Conservation (phyloP, 2,797 vertebrate species). For the Propithecus perrieri region DNA sequence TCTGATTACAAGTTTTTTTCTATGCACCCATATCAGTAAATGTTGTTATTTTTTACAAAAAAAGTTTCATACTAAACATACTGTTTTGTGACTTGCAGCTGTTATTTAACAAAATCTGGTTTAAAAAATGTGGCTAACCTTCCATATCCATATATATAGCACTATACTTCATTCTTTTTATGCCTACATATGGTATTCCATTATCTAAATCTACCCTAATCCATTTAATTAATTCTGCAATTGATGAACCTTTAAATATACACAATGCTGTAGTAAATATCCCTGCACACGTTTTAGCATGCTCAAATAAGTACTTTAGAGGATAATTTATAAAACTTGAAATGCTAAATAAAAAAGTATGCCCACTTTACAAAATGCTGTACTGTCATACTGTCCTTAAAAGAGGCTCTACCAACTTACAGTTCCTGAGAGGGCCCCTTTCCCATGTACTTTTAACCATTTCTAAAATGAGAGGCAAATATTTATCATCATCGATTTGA, state of each 20-base stretch:
- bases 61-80: background rate
- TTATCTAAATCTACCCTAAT: background rate
- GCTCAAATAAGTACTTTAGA: background rate
- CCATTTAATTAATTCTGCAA: background rate
- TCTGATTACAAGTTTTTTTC: background rate
- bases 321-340: background rate
- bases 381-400: background rate
- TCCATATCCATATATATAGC: background rate
- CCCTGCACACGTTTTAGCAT: background rate
- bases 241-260: background rate
- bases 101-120: conserved; percentile 10
- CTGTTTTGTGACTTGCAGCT: background rate
- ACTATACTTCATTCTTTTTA: background rate
- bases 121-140: background rate
- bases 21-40: conserved; percentile 17
- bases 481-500: background rate
- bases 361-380: background rate
- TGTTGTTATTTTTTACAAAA: background rate
- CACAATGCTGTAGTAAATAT: background rate
- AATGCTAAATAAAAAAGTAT: background rate
- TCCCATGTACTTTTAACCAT: background rate
- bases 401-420: background rate
- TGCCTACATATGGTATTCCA: background rate
- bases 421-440: background rate
- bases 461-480: background rate